Base-by-base conservation (phyloP, 1,140 invertebrate genomes). In the Scaptomyza montana region DNA sequence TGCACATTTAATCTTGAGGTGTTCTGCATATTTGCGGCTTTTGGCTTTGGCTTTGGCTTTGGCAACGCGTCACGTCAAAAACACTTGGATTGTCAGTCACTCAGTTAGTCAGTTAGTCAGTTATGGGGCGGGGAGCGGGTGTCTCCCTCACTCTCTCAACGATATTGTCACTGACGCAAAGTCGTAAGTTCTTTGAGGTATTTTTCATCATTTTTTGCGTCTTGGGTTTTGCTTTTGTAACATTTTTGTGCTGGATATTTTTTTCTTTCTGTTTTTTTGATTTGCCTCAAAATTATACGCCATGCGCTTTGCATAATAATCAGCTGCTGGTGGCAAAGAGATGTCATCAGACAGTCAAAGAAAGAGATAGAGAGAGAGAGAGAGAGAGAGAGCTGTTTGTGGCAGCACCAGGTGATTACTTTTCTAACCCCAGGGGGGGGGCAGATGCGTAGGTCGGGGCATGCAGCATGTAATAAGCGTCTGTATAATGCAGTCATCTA, bases 1-100 rank as follows among this genome's bases (percentile, higher is more conserved):
- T 82, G 79, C 79, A 81, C 80, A 82, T 82, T 84, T 82, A 84
- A 82, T 84, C 76, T 82, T 56, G 79, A 79, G 75, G 80, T 78
- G 79, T 79, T 78, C 76, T 76, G 80, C 79, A 84, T 84, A 84
- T 84, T 84, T 84, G 80, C 33, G 69, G 62, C 56, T 71, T 71
- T 65, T 64, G 61, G 36, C 50, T 36, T 65, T 64, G 61, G 36
- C 50, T 36, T 36, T 36, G 33, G 33, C 33, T 9, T 9, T 9
- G 3, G n/a, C n/a, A n/a, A n/a, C n/a, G 33, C 68, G 65, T 82
- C 80, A 85, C 67, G 77, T 85, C 80, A 85, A 80, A 80, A 70
- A 62, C 78, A 76, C 79, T 85, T 85, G 84, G 67, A 76, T 79
- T 79, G 76, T 74, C 80, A 75, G 47, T 77, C 74, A 46, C 64